These are phyloP conservation scores for Corydoras sp. DNA, from an alignment of 2,113 vertebrate genomes.

Conservation along the genomic window DNA sequence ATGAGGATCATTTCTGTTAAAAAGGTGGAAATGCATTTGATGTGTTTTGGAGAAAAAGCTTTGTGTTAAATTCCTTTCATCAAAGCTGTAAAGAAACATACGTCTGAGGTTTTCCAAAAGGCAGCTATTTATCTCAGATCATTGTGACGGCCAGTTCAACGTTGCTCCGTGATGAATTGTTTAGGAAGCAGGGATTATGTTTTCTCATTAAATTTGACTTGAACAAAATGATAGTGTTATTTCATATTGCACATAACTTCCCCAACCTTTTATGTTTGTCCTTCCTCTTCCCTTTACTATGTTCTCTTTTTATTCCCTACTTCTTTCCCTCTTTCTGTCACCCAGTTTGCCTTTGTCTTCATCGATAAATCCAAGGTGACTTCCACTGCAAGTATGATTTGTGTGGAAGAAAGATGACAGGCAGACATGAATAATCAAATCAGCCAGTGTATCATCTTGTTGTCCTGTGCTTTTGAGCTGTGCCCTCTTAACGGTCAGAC, in stretches of 20 bases:
- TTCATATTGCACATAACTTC: background rate
- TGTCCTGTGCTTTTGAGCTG: constrained; percentile 27
- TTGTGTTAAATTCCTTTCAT: too few species aligned
- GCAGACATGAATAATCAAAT: constrained; percentile 33
- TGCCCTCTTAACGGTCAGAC: constrained; percentile 11
- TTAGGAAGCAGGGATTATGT: too few species aligned
- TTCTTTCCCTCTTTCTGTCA: constrained; percentile 4
- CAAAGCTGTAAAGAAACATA: too few species aligned
- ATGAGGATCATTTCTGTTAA: too few species aligned
- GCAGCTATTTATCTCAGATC: too few species aligned
- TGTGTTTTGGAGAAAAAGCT: too few species aligned
- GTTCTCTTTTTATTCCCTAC: constrained; percentile 18
- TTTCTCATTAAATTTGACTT: too few species aligned
- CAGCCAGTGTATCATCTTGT: constrained; percentile 28
- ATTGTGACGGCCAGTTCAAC: too few species aligned
- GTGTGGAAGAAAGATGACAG: constrained; percentile 25
- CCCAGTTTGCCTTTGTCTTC: constrained; percentile 7
- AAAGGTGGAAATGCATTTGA: too few species aligned
- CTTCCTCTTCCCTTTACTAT: constrained; percentile 44
- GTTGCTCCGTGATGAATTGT: too few species aligned
- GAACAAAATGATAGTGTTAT: too few species aligned
- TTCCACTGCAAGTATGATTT: constrained; percentile 11
- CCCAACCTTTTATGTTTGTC: constrained; percentile 9
- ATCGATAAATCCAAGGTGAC: constrained; percentile 30
- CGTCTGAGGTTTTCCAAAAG: too few species aligned